A percentile compares a stretch with the other conserved stretches of the same genome.
Evolutionary conservation across 2,888 invertebrate genomes (phyloP).

Genomic region (Serripes groenlandicus): DNA sequence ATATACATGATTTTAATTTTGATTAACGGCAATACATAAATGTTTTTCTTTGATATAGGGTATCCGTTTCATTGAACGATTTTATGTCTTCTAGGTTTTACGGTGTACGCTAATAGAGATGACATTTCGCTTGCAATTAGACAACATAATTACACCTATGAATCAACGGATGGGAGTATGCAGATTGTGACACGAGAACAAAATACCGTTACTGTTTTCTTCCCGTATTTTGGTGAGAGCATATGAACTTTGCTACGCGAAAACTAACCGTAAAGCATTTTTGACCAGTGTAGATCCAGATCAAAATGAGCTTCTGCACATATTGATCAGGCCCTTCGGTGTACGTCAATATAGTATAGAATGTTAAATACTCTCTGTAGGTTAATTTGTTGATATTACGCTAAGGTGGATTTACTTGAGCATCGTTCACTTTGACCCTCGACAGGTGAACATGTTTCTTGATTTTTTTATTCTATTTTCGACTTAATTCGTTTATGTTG

Average conservation of each 20-base stretch:
- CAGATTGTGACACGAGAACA: background rate
- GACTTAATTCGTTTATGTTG: too few species aligned
- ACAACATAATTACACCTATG: background rate
- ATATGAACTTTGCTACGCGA: too few species aligned
- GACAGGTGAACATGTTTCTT: too few species aligned
- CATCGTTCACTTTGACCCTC: too few species aligned
- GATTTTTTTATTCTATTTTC: too few species aligned
- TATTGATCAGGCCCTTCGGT: background rate
- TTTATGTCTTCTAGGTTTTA: slow-evolving; percentile 4
- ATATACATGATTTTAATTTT: background rate
- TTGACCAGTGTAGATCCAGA: too few species aligned
- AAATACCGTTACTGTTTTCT: background rate
- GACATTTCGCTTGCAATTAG: background rate
- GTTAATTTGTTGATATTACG: background rate
- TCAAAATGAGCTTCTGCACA: background rate
- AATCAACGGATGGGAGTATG: slow-evolving; percentile 9
- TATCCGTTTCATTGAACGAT: too few species aligned
- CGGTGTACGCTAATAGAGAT: slow-evolving; percentile 1
- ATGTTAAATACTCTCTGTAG: background rate
- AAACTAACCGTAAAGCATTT: too few species aligned
- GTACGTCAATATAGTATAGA: background rate
- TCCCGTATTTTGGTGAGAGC: slow-evolving; percentile 15
- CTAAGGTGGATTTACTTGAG: background rate
- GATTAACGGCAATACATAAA: background rate
- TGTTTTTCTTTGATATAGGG: background rate